These are phyloP conservation scores for Phalacrocorax pelagicus DNA, from an alignment of 2,113 vertebrate genomes.

Conservation along the genomic window DNA sequence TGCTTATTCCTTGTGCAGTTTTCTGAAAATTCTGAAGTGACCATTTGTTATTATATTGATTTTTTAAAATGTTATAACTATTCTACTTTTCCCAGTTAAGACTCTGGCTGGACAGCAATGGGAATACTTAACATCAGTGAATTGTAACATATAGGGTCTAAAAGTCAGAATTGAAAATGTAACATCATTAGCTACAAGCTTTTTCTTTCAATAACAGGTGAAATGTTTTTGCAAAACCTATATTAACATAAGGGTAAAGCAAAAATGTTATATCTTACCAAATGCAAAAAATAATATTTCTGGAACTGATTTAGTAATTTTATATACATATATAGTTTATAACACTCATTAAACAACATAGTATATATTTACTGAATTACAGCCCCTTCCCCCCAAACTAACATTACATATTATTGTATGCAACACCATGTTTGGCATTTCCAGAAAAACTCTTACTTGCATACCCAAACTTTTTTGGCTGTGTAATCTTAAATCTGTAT, in stretches of 20 bases:
- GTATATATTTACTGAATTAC: background rate
- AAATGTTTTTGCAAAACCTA: background rate
- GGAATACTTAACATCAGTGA: background rate
- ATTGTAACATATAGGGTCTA: background rate
- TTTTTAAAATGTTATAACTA: accelerated
- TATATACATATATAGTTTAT: background rate
- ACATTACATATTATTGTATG: background rate
- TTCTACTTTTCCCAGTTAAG: background rate
- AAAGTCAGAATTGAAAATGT: background rate
- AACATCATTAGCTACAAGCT: background rate
- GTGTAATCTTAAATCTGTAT: background rate
- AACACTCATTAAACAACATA: background rate
- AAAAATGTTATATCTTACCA: background rate
- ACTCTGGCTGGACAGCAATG: background rate
- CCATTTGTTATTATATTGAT: background rate
- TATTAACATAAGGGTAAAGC: background rate
- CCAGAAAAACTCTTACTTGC: background rate
- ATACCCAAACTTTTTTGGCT: background rate
- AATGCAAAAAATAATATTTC: background rate
- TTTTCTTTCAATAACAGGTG: background rate
- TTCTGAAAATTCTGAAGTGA: background rate
- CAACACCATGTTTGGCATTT: background rate
- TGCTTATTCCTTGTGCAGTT: background rate
- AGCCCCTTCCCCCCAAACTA: background rate
- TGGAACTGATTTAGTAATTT: background rate